Base-by-base conservation (phyloP, 2,113 vertebrate species). In the Herpetotheres cachinnans region DNA sequence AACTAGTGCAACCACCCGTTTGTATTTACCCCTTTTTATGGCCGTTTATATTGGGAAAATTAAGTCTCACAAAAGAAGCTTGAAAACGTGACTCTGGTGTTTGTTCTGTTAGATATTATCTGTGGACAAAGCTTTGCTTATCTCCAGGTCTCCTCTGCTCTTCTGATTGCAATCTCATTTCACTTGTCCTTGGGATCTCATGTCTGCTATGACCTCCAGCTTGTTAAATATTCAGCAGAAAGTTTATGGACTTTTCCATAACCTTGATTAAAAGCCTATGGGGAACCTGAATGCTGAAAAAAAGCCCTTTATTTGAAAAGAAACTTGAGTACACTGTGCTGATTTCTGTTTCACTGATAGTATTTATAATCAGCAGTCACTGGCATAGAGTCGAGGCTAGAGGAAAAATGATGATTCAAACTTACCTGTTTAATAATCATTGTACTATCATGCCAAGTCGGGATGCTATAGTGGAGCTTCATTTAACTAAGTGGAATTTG, bases 171-270 rank as follows among this genome's bases (percentile, higher is more conserved):
- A 98, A 98, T 98, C 97, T 98, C 97, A 98, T 98, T 98, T 96
- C 89, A 80, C 90, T 95, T 91, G 97, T 96, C 97, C 98, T 98
- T 98, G 96, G 95, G 54, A 97, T 97, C 86, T 97, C 77, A 63
- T 92, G 86, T 95, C 95, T 97, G 83, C 86, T 90, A 44, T 16
- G 87, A 98, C 97, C 97, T 98, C 95, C 83, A 95, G 92, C 96
- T 98, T 96, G 95, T 97, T 98, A 98, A 98, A 97, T 98, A 98
- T 98, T 98, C 97, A 97, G 91, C 54, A 94, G 97, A 97, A 98
- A 98, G 90, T 98, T 98, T 98, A 97, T 97, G 93, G 96, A 96
- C 93, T 97, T 98, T 97, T 87, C 95, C 91, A 97, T 97, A 98
- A 98, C 97, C 96, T 98, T 98, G 96, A 98, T 98, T 98, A 97